Evolutionary conservation across 2,797 vertebrate species (phyloP).

Genomic region (Esox lucius): DNA sequence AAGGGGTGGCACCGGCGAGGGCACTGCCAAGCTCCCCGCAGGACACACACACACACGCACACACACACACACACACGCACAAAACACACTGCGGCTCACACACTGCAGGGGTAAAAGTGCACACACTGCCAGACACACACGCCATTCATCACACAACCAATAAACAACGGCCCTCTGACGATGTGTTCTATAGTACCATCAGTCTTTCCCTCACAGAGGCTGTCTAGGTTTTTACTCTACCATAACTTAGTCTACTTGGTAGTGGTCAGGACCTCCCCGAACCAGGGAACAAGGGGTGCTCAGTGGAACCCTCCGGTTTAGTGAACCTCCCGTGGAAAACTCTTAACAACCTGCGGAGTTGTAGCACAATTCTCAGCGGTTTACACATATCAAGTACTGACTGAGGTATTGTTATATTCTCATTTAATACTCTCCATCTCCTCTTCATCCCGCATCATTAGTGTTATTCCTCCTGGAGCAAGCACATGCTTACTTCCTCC

Average conservation of each 20-base stretch:
- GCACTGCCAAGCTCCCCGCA: constrained; percentile 80
- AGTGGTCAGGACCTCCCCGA: not conserved
- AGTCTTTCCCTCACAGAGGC: constrained; percentile 41
- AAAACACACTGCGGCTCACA: constrained; percentile 7
- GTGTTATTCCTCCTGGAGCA: not conserved
- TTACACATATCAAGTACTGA: not conserved
- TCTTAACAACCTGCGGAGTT: not conserved
- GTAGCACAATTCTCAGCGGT: not conserved
- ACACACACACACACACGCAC: constrained; percentile 13
- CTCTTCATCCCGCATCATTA: constrained; percentile 3
- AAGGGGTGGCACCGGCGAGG: constrained; percentile 74
- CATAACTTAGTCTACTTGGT: not conserved
- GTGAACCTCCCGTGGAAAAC: not conserved
- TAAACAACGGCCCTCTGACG: constrained; percentile 75
- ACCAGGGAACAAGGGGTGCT: not conserved
- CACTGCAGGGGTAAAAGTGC: constrained; percentile 62
- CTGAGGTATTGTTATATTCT: not conserved
- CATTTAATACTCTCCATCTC: constrained; percentile 10
- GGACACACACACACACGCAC: constrained; percentile 58
- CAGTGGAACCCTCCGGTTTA: not conserved
- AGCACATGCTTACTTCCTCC: not conserved
- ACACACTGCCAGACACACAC: constrained; percentile 69
- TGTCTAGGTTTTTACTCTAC: constrained; percentile 15
- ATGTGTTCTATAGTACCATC: constrained; percentile 60
- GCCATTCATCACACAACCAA: constrained; percentile 71